These are phyloP conservation scores for Sylvietta virens DNA, from an alignment of 2,113 vertebrate genomes.

Conservation along the genomic window DNA sequence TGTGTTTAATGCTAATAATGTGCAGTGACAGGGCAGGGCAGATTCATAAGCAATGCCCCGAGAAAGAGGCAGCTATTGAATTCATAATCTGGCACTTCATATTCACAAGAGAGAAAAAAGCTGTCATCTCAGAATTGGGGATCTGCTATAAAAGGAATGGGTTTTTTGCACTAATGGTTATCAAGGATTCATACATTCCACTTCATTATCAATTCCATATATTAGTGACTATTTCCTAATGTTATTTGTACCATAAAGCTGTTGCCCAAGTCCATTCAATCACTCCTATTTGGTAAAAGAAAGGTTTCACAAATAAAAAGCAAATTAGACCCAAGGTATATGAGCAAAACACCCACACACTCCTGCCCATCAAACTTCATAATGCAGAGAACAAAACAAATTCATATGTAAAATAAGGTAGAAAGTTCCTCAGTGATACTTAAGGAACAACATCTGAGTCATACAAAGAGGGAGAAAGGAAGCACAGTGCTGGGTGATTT, in stretches of 20 bases:
- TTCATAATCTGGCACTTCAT: constrained; percentile 43
- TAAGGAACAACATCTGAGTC: not conserved
- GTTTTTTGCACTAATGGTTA: constrained; percentile 3
- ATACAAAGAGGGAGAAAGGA: not conserved
- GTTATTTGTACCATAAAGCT: not conserved
- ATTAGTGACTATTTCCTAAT: not conserved
- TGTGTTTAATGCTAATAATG: constrained; percentile 42
- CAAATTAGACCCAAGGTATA: not conserved
- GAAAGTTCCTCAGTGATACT: not conserved
- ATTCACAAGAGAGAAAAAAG: constrained; percentile 45
- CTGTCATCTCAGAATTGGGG: constrained; percentile 10
- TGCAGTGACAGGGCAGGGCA: constrained; percentile 22
- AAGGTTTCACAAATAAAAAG: not conserved
- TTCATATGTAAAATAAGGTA: not conserved
- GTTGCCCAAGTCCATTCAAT: not conserved
- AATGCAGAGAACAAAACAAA: not conserved
- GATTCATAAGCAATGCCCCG: constrained; percentile 22
- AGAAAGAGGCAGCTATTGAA: constrained; percentile 36
- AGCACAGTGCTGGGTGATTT: not conserved
- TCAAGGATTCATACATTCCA: constrained; percentile 9
- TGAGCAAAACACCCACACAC: not conserved
- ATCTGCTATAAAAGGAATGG: not conserved
- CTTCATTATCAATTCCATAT: not conserved
- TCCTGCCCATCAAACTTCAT: not conserved
- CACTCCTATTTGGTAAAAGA: not conserved